A percentile compares a stretch with the other conserved stretches of the same genome.
Conservation (phyloP, 2,113 vertebrate genomes). For the Colaptes auratus region DNA sequence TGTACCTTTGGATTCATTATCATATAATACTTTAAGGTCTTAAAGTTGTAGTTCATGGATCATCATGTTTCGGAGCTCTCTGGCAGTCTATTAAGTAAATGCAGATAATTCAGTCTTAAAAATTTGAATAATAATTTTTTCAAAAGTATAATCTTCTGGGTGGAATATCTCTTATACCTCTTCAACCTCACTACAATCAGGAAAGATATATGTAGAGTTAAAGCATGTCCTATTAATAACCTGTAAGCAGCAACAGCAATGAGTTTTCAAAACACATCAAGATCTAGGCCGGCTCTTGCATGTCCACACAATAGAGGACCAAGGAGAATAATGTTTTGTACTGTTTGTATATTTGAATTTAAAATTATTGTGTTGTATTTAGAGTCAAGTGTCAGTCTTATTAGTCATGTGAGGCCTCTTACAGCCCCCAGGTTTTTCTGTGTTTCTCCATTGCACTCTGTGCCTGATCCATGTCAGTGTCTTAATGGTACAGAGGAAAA, state of each 20-base stretch:
- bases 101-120: constrained; percentile 4
- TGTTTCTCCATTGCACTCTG: not conserved
- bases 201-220: not conserved
- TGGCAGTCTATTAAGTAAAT: constrained; percentile 3
- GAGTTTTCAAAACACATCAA: not conserved
- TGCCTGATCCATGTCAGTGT: not conserved
- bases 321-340: not conserved
- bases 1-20: not conserved
- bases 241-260: not conserved
- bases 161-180: not conserved
- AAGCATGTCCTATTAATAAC: not conserved
- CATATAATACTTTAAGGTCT: not conserved
- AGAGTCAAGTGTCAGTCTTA: not conserved
- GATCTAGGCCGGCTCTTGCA: not conserved
- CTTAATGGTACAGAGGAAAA: not conserved
- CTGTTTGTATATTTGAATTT: not conserved
- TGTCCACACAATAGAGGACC: not conserved
- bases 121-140: not conserved
- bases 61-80: constrained; percentile 5
- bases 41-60: constrained; percentile 37
- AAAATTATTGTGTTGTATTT: not conserved
- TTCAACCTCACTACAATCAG: not conserved
- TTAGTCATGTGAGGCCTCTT: not conserved
- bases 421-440: not conserved
- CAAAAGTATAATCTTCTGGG: not conserved